Evolutionary conservation across 2,888 invertebrate species (phyloP), one percentile per base, ranked within the genome.

Genomic region (Plemyria rubiginata): DNA sequence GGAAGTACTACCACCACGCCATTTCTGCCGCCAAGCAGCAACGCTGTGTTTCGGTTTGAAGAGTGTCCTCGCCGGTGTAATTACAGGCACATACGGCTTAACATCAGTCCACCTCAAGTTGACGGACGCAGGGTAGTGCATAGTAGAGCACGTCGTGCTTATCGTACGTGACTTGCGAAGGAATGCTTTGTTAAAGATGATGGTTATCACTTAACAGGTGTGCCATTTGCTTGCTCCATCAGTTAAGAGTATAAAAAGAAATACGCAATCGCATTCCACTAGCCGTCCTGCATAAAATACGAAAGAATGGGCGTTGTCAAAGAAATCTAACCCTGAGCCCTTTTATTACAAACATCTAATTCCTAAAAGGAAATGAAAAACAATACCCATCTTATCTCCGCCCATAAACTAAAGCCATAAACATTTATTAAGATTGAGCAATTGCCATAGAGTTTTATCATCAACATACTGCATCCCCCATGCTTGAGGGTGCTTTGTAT

Each of bases 371-470:
- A 62, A 62, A 62, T 63, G 59, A 60, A 64, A 60, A 60, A 64
- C 56, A 56, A 56, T 56, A 52, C 43, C 45, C 41, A 32, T 54
- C 59, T 58, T 60, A 65, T 62, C 56, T 62, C 29, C 11, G 36
- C 36, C 55, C 46, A 54, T 63, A 62, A 58, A 51, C 16, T 32
- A 41, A 52, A 9, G 38, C 49, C 43, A 56, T 66, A 66, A 66
- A 60, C 62, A 62, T 66, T 66, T 66, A 66, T 66, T 66, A 55
- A 65, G 64, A 68, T 65, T 62, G 53, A 68, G 62, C 62, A 65
- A 65, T 62, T 15, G 58, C 58, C 65, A 66, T 69, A 61, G 56
- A 66, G 62, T 69, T 69, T 66, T 62, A 68, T 68, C 64, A 57
- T 54, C 53, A 38, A 52, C 60, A 49, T 60, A 64, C 56, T 54